Evolutionary conservation across 2,888 invertebrate species (phyloP), one percentile per base, ranked within the genome.

Genomic region (Bellardia bayeri): DNA sequence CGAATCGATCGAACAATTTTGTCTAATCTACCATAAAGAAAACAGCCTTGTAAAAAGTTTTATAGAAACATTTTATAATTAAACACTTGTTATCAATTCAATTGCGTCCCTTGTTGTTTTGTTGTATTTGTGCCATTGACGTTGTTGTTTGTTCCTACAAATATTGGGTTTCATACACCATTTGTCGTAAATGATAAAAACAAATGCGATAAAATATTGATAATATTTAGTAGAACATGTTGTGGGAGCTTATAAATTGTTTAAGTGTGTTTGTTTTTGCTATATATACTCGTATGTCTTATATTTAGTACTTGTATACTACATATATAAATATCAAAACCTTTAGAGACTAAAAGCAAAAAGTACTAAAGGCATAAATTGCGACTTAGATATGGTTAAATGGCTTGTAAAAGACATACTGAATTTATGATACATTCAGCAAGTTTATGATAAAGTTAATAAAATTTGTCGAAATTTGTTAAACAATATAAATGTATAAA

Each of bases 171-270:
- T 72, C 40, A 40, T 56, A 69, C 37, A 40, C 72, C 23, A 69
- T 69, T 80, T 80, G 61, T n/a, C 14, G n/a, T 71, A 30, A 63
- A 40, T 63, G 80, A 84, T 72, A 64, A 72, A 71, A 83, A 58
- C 11, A 45, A 51, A 71, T 23, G n/a, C 49, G 37, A 85, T 76
- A 85, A 81, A 71, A 81, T 85, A 85, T 76, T 81, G 64, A 85
- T 85, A 85, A 76, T 30, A 56, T 3, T 58, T 30, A 30, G 14
- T 51, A 51, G 2, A 4, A 45, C 14, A 45, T 68, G 45, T 5
- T 64, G 63, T 64, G 63, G 63, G 40, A 64, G 63, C 63, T 64
- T 64, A 37, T 37, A 64, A 3, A 64, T 64, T 9, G 9, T 58
- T 2, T 63, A n/a, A n/a, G 4, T 5, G n/a, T 37, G 33, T 16